A percentile compares a stretch with the other conserved stretches of the same genome.
These are phyloP conservation scores for Pseudanteris insignis DNA, from an alignment of 2,888 invertebrate species.

Conservation along the genomic window DNA sequence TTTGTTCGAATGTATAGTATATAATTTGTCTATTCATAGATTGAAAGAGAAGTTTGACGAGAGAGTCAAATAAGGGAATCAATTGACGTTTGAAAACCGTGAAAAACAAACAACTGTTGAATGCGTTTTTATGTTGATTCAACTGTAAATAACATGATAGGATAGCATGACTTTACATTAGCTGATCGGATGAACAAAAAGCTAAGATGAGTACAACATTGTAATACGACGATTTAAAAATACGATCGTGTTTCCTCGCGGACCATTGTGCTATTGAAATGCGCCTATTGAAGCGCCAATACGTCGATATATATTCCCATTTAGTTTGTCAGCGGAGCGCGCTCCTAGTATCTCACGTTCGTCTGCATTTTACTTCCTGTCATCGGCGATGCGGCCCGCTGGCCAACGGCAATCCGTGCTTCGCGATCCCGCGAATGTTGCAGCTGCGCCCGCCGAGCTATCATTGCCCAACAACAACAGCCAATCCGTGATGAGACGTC, in stretches of 20 bases:
- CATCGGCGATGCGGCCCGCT: constrained; percentile 29
- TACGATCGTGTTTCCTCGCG: constrained; percentile 26
- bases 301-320: constrained; percentile 37
- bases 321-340: constrained; percentile 21
- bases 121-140: constrained; percentile 9
- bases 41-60: no score
- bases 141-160: constrained; percentile 20
- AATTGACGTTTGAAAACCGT: constrained; percentile 1
- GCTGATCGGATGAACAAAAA: constrained; percentile 18
- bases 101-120: constrained; percentile 20
- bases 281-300: constrained; percentile 28
- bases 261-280: constrained; percentile 37
- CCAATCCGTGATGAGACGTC: constrained; percentile 53
- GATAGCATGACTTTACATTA: constrained; percentile 11
- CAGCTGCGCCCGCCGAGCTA: constrained; percentile 50
- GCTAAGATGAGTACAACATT: constrained; percentile 30
- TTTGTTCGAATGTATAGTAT: no score
- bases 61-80: constrained; percentile 13
- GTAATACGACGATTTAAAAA: constrained; percentile 26
- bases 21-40: no score
- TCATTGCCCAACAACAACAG: constrained; percentile 43
- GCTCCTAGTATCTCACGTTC: constrained; percentile 41
- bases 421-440: no score
- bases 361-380: constrained; percentile 47
- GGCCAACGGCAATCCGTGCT: constrained; percentile 15